Percentiles rank a stretch among this genome's conserved stretches.
phyloP scores from a whole-genome alignment of 2,888 invertebrate genomes.

The Drosophila aldrichi region DNA sequence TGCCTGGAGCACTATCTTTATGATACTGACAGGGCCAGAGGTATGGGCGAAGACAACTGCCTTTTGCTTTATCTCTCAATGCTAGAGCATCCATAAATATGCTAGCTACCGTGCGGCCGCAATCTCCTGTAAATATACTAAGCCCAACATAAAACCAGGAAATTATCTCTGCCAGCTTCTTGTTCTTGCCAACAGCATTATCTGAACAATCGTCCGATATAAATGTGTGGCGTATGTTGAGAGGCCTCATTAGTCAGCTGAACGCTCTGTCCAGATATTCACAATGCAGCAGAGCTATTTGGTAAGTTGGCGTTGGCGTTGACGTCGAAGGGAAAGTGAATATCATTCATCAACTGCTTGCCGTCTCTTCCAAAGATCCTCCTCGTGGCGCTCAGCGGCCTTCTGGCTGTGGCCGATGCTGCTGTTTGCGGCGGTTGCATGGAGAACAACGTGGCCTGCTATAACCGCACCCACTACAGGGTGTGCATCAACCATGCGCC shows the following conservation, averaged over 20 bases:
- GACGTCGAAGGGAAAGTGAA: neutral
- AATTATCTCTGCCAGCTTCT: constrained; percentile 21
- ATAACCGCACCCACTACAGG: constrained; percentile 67
- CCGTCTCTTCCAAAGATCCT: constrained; percentile 28
- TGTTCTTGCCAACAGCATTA: neutral
- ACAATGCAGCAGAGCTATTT: constrained; percentile 48
- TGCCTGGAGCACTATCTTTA: constrained; percentile 57
- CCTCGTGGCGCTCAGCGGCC: constrained; percentile 19
- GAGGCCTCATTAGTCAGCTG: constrained; percentile 44
- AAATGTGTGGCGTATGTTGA: constrained; percentile 44
- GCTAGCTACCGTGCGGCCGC: constrained; percentile 42
- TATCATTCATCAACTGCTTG: neutral
- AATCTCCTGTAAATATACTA: constrained; percentile 27
- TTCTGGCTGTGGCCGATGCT: constrained; percentile 25
- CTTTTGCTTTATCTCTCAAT: constrained; percentile 63
- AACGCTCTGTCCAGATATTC: neutral
- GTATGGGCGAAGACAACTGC: neutral
- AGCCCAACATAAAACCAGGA: constrained; percentile 39
- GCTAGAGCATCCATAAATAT: constrained; percentile 54
- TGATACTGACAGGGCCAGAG: neutral
- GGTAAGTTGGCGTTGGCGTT: constrained; percentile 48
- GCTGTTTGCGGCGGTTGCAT: constrained; percentile 61
- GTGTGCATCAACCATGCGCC: constrained; percentile 48
- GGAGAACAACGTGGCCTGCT: constrained; percentile 63
- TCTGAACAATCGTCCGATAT: constrained; percentile 39